Base-by-base conservation (phyloP, 2,888 invertebrate species). In the Drosophila phalerata region DNA sequence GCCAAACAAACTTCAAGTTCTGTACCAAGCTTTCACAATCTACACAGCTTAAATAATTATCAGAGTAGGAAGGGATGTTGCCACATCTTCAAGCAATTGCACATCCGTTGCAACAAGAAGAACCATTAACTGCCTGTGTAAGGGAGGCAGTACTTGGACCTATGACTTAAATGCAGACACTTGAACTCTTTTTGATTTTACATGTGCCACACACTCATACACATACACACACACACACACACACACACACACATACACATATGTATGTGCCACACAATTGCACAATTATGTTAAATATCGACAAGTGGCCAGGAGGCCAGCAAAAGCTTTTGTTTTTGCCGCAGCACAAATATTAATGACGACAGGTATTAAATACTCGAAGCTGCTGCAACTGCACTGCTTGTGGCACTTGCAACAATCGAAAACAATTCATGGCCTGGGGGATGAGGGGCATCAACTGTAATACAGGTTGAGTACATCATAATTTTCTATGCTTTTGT, bases 271-370 rank as follows among this genome's bases (percentile, higher is more conserved):
- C 67, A 62, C 79, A 86, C 77, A 83, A 85, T 85, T 82, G 82
- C 81, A 85, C 88, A 90, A 90, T 90, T 90, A 90, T 90, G 88
- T 90, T 90, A 90, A 90, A 90, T 89, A 90, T 90, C 90, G 90
- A 88, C 90, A 90, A 90, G 89, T 88, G 80, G 77, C 62, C 40
- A 38, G 70, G 52, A 60, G 76, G 57, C 71, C 57, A 77, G 60
- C n/a, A 42, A 56, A 51, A 42, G 71, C 81, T 84, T 84, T 81
- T 81, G 84, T 84, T 81, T 56, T 42, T 69, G 75, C 71, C 58
- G 62, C 61, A 13, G 15, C 49, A 60, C 40, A 49, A 77, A 81
- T 81, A 77, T 81, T 78, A 80, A 78, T 67, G 66, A 70, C 75
- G 73, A 74, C 69, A 73, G 77, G 77, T 85, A 85, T 85, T 85